Evolutionary conservation across 2,797 vertebrate species (phyloP), one percentile per base, ranked within the genome.

Genomic region (Yasuhikotakia modesta): DNA sequence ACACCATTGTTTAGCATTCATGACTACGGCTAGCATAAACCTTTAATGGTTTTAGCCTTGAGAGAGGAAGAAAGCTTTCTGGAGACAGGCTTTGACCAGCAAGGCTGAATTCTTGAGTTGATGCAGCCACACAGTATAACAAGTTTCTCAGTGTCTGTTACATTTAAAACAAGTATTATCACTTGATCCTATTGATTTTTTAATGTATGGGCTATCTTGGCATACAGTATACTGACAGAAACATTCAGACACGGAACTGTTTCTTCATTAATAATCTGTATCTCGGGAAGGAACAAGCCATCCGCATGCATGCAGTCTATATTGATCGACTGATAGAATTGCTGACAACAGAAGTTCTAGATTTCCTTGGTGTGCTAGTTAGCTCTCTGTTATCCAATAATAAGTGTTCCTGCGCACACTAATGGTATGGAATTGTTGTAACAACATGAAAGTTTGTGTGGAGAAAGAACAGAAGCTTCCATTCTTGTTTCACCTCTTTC

Each of bases 1-100:
- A 81, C 30, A 81, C 57, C 67, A 76, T 78, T 82, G 79, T 82
- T 85, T 82, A 73, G 64, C 79, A 82, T 82, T 82, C 79, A 82
- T 70, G 63, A 80, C 63, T 81, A 65, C 14, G 3, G 55, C 55
- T 63, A 78, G 70, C 52, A 71, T 61, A 19, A 81, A 52, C 52
- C 24, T 73, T 53, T 57, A 77, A 81, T 73, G 78, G 69, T 48
- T 76, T 74, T 71, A 70, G 14, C 82, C 70, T 48, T 74, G 30
- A 65, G 27, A 81, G 43, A 71, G 50, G 65, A 81, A 76, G 63
- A 73, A 58, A 21, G 55, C 70, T 76, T 72, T 61, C 7, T 58
- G 17, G n/a, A 57, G 60, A 52, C 21, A 12, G 52, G 65, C 13
- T 43, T 45, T 21, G 55, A 35, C 45, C 19, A 0, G 43, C 45